These are phyloP conservation scores for Corythaixoides concolor DNA, from an alignment of 2,113 vertebrate species.

Conservation along the genomic window DNA sequence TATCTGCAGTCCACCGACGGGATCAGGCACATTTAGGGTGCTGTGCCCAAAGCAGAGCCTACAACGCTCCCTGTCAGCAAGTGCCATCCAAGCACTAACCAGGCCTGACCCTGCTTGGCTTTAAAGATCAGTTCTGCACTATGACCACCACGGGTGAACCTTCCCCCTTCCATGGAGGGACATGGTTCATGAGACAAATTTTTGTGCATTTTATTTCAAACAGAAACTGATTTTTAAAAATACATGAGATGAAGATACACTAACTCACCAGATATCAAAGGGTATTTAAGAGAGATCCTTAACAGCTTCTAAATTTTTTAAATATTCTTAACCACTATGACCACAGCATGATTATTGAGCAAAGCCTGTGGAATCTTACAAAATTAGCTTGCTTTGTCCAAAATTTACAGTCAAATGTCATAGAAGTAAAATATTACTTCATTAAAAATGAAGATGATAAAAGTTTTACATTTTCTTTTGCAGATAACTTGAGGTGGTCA, in stretches of 20 bases:
- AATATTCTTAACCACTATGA: neutral
- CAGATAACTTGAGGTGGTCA: neutral
- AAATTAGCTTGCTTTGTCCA: neutral
- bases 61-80: neutral
- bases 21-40: neutral
- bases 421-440: neutral
- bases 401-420: neutral
- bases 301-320: neutral
- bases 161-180: fast-evolving
- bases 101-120: neutral
- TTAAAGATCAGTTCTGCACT: neutral
- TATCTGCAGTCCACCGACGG: neutral
- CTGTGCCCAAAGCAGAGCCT: neutral
- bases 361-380: neutral
- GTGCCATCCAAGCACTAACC: neutral
- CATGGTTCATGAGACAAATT: neutral
- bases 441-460: neutral
- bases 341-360: neutral
- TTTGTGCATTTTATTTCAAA: neutral
- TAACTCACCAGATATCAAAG: neutral
- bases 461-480: neutral
- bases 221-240: neutral
- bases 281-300: neutral
- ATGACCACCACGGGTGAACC: neutral
- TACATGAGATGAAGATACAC: neutral